phyloP scores from a whole-genome alignment of 2,888 invertebrate genomes.

The Sympetrum striolatum region DNA sequence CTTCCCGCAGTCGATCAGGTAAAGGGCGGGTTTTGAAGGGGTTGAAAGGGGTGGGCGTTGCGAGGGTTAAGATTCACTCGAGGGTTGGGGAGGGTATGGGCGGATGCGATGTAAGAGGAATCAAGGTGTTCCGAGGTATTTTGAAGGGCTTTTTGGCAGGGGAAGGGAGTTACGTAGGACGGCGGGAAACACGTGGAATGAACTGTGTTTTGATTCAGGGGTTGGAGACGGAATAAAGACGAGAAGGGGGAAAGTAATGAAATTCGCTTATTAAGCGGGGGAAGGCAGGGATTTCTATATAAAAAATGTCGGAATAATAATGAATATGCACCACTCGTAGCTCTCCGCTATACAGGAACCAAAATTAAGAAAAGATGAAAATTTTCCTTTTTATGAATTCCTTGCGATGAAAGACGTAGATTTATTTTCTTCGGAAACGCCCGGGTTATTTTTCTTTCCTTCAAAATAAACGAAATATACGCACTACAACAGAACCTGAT shows the following conservation, averaged over 20 bases:
- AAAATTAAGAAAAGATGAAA: conserved; percentile 41
- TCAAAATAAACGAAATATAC: neutral
- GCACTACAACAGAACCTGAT: neutral
- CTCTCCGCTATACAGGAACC: conserved; percentile 7
- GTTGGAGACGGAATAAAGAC: neutral
- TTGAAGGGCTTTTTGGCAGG: neutral
- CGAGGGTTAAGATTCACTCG: neutral
- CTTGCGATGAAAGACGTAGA: conserved; percentile 6
- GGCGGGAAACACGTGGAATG: neutral
- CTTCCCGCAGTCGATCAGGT: conserved; percentile 40
- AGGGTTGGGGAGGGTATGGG: neutral
- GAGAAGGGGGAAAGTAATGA: conserved; percentile 4
- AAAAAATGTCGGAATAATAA: conserved; percentile 38
- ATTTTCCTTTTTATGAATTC: conserved; percentile 37
- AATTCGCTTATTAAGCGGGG: conserved; percentile 43
- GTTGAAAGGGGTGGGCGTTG: neutral
- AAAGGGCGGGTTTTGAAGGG: neutral
- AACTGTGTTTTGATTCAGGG: conserved; percentile 32
- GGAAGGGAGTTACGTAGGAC: neutral
- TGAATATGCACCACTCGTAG: conserved; percentile 42
- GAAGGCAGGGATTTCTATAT: conserved; percentile 37
- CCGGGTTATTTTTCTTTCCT: neutral
- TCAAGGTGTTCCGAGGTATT: conserved; percentile 3
- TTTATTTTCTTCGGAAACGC: neutral
- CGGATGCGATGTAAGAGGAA: neutral